A percentile compares a stretch with the other conserved stretches of the same genome.
These are phyloP conservation scores for Ruditapes philippinarum DNA, from an alignment of 1,140 invertebrate genomes.

Conservation along the genomic window DNA sequence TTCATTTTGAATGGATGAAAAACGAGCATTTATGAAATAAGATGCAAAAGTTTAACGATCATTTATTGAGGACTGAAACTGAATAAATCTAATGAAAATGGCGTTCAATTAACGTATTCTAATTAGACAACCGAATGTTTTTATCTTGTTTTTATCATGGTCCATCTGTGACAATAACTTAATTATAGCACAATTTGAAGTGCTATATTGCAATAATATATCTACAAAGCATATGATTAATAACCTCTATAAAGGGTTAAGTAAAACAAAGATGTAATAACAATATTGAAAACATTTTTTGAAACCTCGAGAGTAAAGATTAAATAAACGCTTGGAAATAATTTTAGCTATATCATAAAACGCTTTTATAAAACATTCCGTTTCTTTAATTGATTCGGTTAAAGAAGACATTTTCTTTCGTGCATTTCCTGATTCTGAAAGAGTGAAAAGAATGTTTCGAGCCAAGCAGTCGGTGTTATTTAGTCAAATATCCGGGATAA, in stretches of 20 bases:
- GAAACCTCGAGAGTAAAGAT: too few species aligned
- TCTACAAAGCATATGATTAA: too few species aligned
- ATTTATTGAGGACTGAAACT: not conserved
- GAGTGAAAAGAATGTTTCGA: not conserved
- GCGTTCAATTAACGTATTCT: constrained; percentile 3
- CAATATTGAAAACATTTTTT: too few species aligned
- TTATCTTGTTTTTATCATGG: not conserved
- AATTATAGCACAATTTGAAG: not conserved
- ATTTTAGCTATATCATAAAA: too few species aligned
- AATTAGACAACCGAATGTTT: not conserved
- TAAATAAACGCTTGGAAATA: too few species aligned
- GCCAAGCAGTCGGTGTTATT: not conserved
- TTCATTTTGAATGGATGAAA: constrained; percentile 8
- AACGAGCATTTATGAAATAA: not conserved
- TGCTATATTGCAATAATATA: not conserved
- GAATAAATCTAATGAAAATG: constrained; percentile 4
- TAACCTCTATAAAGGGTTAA: too few species aligned
- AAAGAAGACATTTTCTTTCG: not conserved
- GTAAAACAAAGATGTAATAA: too few species aligned
- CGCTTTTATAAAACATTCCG: too few species aligned
- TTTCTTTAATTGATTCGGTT: too few species aligned
- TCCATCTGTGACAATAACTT: constrained; percentile 14
- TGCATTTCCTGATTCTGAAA: not conserved
- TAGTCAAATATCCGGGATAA: not conserved
- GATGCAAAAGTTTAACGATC: not conserved